A percentile compares a stretch with the other conserved stretches of the same genome.
Evolutionary conservation across 2,888 invertebrate species (phyloP).

Genomic region (Keiferia lycopersicella): DNA sequence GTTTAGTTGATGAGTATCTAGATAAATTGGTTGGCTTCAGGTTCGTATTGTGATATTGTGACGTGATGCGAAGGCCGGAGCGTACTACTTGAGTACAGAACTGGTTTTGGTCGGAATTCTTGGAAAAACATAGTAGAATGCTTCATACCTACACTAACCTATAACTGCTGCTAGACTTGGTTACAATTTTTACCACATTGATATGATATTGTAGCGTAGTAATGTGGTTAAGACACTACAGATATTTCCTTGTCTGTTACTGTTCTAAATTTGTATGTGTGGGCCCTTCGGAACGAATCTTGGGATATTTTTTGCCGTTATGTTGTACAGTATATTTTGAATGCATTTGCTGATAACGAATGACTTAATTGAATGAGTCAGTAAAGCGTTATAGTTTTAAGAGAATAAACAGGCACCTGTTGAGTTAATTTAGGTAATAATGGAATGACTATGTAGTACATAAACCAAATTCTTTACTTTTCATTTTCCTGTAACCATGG

Average conservation of each 20-base stretch:
- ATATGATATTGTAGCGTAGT: background rate
- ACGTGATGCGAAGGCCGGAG: slow-evolving; percentile 23
- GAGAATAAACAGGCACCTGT: no score
- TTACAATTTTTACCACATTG: background rate
- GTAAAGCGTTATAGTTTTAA: no score
- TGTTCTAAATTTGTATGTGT: background rate
- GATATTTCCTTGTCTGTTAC: background rate
- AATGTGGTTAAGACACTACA: background rate
- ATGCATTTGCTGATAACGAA: no score
- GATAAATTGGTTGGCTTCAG: slow-evolving; percentile 5
- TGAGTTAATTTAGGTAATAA: no score
- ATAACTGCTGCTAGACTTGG: background rate
- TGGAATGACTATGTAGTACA: no score
- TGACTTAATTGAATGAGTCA: no score
- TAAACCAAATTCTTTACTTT: no score
- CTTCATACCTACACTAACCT: background rate
- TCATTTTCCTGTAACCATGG: no score
- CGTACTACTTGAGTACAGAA: slow-evolving; percentile 22
- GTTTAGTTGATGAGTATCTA: slow-evolving; percentile 9
- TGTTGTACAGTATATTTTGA: no score
- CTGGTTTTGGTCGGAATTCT: background rate
- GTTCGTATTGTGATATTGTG: slow-evolving; percentile 3
- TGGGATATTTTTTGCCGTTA: no score
- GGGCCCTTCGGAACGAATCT: no score
- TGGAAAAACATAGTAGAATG: slow-evolving; percentile 10